These are phyloP conservation scores for Aix galericulata DNA, from an alignment of 2,113 vertebrate genomes.

Conservation along the genomic window DNA sequence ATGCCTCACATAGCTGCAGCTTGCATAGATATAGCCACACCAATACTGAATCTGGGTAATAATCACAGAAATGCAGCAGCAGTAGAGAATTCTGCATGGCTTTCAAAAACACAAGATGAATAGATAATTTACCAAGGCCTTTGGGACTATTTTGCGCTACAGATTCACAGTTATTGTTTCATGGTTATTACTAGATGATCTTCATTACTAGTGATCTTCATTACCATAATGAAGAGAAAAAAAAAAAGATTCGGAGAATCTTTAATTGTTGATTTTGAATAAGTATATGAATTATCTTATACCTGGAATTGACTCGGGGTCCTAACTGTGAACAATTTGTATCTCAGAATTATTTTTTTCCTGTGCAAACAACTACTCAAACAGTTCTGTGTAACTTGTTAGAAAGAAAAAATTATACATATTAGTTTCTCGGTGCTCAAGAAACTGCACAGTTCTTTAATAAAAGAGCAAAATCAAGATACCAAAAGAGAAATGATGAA, in stretches of 20 bases:
- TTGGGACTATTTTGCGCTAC: neutral
- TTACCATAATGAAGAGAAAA: neutral
- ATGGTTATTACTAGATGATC: neutral
- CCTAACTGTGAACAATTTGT: conserved; percentile 11
- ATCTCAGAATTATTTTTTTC: neutral
- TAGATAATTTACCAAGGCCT: neutral
- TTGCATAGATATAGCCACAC: neutral
- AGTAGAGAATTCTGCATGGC: neutral
- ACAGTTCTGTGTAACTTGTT: neutral
- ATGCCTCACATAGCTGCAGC: neutral
- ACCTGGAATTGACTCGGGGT: neutral
- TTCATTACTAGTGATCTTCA: too few relatives aligned
- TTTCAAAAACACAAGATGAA: neutral
- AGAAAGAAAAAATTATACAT: neutral
- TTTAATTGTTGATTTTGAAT: conserved; percentile 1
- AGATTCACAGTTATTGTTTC: neutral
- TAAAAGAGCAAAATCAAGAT: neutral
- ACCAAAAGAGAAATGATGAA: neutral
- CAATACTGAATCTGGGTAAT: neutral
- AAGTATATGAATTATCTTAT: neutral
- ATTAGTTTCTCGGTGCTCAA: neutral
- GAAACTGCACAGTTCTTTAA: neutral
- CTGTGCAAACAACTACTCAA: neutral
- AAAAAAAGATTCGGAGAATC: neutral
- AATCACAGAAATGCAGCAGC: neutral